These are phyloP conservation scores for Hyperoodon ampullatus DNA, from an alignment of 2,113 vertebrate genomes.

Conservation along the genomic window DNA sequence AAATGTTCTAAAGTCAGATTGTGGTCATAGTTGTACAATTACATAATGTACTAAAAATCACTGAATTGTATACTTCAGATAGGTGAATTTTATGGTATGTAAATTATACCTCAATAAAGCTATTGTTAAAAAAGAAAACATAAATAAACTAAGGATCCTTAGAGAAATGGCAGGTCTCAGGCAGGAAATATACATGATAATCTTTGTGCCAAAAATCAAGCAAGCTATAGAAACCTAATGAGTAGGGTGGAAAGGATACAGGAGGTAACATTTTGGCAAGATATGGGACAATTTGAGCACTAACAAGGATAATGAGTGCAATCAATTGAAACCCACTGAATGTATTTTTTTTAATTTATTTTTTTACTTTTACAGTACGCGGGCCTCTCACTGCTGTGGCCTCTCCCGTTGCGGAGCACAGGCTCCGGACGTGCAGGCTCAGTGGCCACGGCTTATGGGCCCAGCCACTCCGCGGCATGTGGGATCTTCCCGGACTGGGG, in stretches of 20 bases:
- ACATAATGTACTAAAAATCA: constrained; percentile 22
- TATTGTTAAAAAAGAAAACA: not conserved
- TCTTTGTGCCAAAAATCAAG: constrained; percentile 6
- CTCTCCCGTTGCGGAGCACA: no score
- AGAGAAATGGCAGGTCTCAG: not conserved
- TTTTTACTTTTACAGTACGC: no score
- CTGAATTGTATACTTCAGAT: not conserved
- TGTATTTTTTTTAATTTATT: not conserved
- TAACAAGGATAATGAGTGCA: constrained; percentile 20
- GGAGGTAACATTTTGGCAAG: not conserved
- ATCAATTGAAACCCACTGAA: not conserved
- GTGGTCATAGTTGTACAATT: not conserved
- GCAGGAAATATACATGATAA: not conserved
- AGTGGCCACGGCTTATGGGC: no score
- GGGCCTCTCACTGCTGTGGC: no score
- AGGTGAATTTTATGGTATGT: not conserved
- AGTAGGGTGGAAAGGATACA: not conserved
- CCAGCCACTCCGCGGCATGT: no score
- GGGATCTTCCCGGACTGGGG: no score
- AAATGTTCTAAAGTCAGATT: constrained; percentile 21
- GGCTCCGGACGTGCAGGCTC: no score
- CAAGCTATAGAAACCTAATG: not conserved
- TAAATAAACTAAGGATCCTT: not conserved
- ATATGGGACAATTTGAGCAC: not conserved
- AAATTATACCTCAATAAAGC: constrained; percentile 25